These are phyloP conservation scores for Ophioninae sp. DNA, from an alignment of 2,888 invertebrate genomes.

Conservation along the genomic window DNA sequence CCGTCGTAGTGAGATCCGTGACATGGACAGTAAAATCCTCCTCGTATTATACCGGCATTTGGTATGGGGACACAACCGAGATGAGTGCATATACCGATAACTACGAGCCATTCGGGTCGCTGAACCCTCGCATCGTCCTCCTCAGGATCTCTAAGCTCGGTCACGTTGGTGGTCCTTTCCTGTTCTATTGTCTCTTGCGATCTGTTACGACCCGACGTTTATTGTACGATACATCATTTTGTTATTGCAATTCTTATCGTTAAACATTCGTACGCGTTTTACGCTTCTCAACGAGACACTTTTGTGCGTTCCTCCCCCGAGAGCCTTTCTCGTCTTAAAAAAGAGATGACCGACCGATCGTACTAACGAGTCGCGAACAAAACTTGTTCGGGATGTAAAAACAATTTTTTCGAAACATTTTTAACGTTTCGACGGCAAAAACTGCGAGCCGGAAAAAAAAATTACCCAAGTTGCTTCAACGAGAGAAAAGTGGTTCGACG, in stretches of 20 bases:
- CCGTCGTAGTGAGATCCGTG: slow-evolving; percentile 92
- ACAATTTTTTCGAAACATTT: too few species aligned
- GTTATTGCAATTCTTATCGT: slow-evolving; percentile 16
- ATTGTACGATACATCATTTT: slow-evolving; percentile 46
- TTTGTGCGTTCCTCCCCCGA: background rate
- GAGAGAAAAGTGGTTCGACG: too few species aligned
- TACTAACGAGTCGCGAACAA: background rate
- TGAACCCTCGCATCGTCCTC: slow-evolving; percentile 85
- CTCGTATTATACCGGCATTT: slow-evolving; percentile 85
- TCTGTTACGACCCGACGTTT: slow-evolving; percentile 75
- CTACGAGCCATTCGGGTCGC: slow-evolving; percentile 89
- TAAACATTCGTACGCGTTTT: background rate
- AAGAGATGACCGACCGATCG: background rate
- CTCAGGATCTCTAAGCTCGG: slow-evolving; percentile 87
- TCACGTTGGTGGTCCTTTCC: slow-evolving; percentile 84
- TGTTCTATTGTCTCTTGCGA: slow-evolving; percentile 85
- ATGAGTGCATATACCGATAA: slow-evolving; percentile 92
- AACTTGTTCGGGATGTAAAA: too few species aligned
- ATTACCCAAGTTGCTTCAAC: too few species aligned
- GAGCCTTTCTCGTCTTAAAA: background rate
- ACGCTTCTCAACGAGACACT: background rate
- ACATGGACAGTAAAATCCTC: slow-evolving; percentile 92
- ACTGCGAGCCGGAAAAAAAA: too few species aligned
- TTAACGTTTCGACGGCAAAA: too few species aligned
- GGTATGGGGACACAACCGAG: slow-evolving; percentile 92